Percentiles rank a stretch among this genome's conserved stretches.
phyloP scores from a whole-genome alignment of 2,888 invertebrate species.

The Leucophenga montana region DNA sequence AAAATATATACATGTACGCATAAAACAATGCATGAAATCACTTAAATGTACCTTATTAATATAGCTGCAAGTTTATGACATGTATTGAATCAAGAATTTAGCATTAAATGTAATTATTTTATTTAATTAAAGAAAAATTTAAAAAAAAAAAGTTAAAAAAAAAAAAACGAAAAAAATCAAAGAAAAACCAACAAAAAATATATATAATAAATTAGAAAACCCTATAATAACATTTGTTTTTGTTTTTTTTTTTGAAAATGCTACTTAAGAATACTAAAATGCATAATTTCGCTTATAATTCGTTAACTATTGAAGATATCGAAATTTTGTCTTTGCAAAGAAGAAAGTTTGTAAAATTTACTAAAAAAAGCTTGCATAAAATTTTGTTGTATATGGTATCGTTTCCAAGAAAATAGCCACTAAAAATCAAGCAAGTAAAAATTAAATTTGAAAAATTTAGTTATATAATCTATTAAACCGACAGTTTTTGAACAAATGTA shows the following conservation, averaged over 20 bases:
- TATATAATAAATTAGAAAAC: constrained; percentile 41
- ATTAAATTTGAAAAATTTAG: too few relatives aligned
- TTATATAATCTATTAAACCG: too few relatives aligned
- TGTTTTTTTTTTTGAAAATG: constrained; percentile 21
- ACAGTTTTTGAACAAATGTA: too few relatives aligned
- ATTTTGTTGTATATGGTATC: too few relatives aligned
- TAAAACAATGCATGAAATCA: constrained; percentile 32
- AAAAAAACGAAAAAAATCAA: constrained; percentile 30
- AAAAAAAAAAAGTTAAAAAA: constrained; percentile 32
- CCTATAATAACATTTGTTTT: constrained; percentile 21
- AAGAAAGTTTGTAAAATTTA: too few relatives aligned
- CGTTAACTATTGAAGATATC: too few relatives aligned
- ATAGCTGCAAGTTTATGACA: constrained; percentile 4
- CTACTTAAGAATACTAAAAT: constrained; percentile 37
- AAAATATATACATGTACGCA: background rate
- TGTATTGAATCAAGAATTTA: constrained; percentile 28
- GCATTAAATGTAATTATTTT: constrained; percentile 28
- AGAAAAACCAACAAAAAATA: constrained; percentile 49
- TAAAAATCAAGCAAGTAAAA: too few relatives aligned
- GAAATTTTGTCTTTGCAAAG: too few relatives aligned
- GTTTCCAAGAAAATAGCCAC: too few relatives aligned
- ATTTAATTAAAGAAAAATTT: constrained; percentile 20
- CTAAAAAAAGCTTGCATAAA: too few relatives aligned
- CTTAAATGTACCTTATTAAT: constrained; percentile 30
- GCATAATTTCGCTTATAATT: too few relatives aligned